Evolutionary conservation across 2,113 vertebrate genomes (phyloP).

Genomic region (Protomyctophum bolini): DNA sequence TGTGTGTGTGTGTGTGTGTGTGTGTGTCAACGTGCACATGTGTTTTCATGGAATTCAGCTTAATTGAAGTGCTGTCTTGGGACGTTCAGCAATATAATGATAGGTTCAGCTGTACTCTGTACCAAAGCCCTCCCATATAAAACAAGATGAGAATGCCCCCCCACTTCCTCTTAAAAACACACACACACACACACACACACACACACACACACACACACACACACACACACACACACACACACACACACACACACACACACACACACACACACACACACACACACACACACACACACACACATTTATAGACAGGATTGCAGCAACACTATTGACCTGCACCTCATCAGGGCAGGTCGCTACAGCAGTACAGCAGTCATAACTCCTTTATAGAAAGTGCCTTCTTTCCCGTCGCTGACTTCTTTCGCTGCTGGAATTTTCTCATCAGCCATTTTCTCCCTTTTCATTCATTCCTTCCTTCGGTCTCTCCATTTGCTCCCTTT

Average conservation of each 20-base stretch:
- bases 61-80: conserved; percentile 69
- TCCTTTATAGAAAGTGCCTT: conserved; percentile 49
- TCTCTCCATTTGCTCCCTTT: conserved; percentile 46
- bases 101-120: conserved; percentile 56
- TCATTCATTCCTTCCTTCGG: neutral
- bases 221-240: conserved; percentile 10
- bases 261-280: neutral
- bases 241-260: conserved; percentile 6
- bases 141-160: conserved; percentile 43
- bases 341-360: too few species aligned
- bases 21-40: conserved; percentile 8
- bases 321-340: conserved; percentile 71
- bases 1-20: conserved; percentile 6
- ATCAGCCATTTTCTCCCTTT: conserved; percentile 63
- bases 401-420: conserved; percentile 39
- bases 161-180: neutral
- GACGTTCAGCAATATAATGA: conserved; percentile 68
- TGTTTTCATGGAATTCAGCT: conserved; percentile 48
- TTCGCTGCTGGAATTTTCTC: conserved; percentile 57
- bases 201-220: conserved; percentile 17
- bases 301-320: conserved; percentile 23
- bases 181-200: conserved; percentile 10
- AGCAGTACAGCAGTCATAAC: conserved; percentile 66
- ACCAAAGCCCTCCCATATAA: conserved; percentile 37
- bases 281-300: too few species aligned